Percentiles rank a stretch among this genome's conserved stretches.
phyloP scores from a whole-genome alignment of 1,140 invertebrate species.

The Trachymyrmex septentrionalis region DNA sequence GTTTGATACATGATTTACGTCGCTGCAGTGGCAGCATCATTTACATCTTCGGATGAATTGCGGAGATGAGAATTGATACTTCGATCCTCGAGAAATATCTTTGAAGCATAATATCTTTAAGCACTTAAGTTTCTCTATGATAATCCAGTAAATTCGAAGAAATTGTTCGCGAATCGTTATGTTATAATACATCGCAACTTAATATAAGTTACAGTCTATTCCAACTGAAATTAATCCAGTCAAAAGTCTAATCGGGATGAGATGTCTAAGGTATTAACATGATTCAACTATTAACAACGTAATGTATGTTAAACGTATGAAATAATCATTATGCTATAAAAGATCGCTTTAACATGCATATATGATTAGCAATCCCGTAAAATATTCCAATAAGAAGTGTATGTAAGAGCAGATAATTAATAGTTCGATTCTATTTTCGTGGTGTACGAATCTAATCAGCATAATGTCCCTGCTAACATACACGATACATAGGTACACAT shows the following conservation, averaged over 20 bases:
- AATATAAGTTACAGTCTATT: slow-evolving; percentile 44
- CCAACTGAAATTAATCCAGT: slow-evolving; percentile 35
- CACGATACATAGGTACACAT: slow-evolving; percentile 41
- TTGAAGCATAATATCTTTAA: neutral
- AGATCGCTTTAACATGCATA: neutral
- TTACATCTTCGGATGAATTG: neutral
- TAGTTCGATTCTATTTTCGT: slow-evolving; percentile 11
- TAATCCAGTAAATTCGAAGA: slow-evolving; percentile 17
- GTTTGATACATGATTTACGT: neutral
- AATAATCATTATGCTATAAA: slow-evolving; percentile 12
- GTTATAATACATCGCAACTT: slow-evolving; percentile 27
- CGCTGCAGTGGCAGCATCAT: neutral
- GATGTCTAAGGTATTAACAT: neutral
- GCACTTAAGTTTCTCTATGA: neutral
- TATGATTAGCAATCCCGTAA: neutral
- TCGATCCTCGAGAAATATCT: slow-evolving; percentile 22
- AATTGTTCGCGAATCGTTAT: slow-evolving; percentile 19
- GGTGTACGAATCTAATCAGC: slow-evolving; percentile 32
- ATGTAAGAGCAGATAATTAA: slow-evolving; percentile 13
- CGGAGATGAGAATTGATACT: slow-evolving; percentile 23
- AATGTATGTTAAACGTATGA: slow-evolving; percentile 30
- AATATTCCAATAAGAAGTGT: slow-evolving; percentile 7
- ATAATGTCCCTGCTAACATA: slow-evolving; percentile 39
- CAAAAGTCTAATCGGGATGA: neutral
- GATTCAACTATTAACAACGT: slow-evolving; percentile 26